Conservation (phyloP, 30 jellyfish, hydroid and myxozoan species). For the Aurelia sp. region DNA sequence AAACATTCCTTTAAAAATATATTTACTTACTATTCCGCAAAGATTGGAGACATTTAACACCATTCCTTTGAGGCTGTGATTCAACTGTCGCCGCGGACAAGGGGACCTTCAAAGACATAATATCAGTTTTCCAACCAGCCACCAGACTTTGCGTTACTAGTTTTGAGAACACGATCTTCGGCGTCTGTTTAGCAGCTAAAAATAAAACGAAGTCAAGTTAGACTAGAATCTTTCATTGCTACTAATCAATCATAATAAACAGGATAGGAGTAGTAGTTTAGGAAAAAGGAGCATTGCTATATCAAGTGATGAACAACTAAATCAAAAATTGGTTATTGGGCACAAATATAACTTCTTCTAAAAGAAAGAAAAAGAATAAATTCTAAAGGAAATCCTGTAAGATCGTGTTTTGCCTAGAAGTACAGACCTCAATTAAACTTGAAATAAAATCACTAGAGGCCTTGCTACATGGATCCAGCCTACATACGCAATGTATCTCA, state of each 20-base stretch:
- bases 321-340: no score
- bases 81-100: neutral
- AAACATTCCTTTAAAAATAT: no score
- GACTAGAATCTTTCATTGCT: neutral
- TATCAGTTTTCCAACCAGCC: constrained; percentile 69
- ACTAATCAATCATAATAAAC: neutral
- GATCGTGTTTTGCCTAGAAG: no score
- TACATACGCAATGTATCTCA: no score
- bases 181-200: constrained; percentile 71
- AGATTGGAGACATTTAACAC: constrained; percentile 16
- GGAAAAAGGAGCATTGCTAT: neutral
- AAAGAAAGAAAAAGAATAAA: no score
- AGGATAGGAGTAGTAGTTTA: neutral
- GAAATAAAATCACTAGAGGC: no score
- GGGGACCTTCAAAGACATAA: constrained; percentile 23
- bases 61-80: constrained; percentile 15
- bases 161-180: constrained; percentile 29
- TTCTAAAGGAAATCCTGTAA: no score
- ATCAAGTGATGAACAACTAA: no score
- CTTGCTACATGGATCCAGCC: no score
- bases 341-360: no score
- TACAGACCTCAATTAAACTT: no score
- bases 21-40: neutral
- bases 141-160: constrained; percentile 52
- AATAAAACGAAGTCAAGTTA: neutral